These are phyloP conservation scores for Platycercus adscitus DNA, from an alignment of 2,113 vertebrate species.

Conservation along the genomic window DNA sequence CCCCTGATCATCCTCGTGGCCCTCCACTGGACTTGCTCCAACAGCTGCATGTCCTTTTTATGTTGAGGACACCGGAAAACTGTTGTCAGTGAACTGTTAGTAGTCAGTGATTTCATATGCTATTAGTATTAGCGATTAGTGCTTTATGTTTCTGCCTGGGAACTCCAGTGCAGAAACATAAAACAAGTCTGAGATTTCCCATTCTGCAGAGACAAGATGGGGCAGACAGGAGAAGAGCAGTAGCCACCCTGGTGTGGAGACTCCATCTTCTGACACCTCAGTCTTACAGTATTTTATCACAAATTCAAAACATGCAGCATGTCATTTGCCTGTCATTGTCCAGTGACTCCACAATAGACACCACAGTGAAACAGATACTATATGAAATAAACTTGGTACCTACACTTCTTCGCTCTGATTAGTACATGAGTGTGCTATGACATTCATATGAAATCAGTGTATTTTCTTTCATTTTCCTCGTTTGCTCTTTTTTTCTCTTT, in stretches of 20 bases:
- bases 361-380: not conserved
- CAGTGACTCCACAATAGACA: not conserved
- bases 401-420: not conserved
- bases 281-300: not conserved
- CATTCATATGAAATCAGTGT: not conserved
- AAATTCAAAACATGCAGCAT: not conserved
- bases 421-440: not conserved
- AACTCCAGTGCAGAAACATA: not conserved
- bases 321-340: not conserved
- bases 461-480: not conserved
- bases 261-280: not conserved
- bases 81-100: not conserved
- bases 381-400: not conserved
- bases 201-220: not conserved
- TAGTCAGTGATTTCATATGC: not conserved
- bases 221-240: not conserved
- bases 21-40: not conserved
- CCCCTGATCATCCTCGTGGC: not conserved
- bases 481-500: not conserved
- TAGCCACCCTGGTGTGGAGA: accelerated
- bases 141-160: not conserved
- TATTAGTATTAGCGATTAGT: not conserved
- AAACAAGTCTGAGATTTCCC: not conserved
- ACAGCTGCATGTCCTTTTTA: not conserved
- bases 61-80: not conserved